A percentile compares a stretch with the other conserved stretches of the same genome.
Evolutionary conservation across 2,797 vertebrate genomes (phyloP).

Genomic region (Ctenosaura bakeri): DNA sequence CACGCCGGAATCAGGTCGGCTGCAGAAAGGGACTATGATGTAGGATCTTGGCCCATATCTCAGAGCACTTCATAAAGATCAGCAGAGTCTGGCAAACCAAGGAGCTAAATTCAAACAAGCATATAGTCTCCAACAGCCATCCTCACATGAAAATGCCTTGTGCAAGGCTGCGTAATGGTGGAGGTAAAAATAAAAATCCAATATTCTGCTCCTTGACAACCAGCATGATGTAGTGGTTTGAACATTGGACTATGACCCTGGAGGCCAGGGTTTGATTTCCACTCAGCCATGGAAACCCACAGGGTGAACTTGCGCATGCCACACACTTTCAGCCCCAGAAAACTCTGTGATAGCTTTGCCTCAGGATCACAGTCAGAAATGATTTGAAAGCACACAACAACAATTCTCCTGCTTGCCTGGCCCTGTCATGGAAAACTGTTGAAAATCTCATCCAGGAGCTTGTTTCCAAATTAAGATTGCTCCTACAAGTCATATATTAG

Average conservation of each 20-base stretch:
- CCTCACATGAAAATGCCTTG: not conserved
- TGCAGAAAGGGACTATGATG: no score
- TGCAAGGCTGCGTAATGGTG: not conserved
- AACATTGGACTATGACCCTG: no score
- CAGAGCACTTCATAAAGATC: not conserved
- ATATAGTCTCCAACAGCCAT: not conserved
- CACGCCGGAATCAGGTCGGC: no score
- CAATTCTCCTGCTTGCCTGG: no score
- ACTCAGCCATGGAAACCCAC: no score
- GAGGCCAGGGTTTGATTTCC: no score
- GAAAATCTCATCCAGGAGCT: not conserved
- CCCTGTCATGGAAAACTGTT: not conserved
- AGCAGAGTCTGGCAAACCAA: not conserved
- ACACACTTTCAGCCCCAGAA: no score
- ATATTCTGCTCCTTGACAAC: not conserved
- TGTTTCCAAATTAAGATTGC: slow-evolving; percentile 10
- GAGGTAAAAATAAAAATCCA: not conserved
- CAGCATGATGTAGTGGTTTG: no score
- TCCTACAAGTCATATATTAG: not conserved
- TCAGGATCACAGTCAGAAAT: no score
- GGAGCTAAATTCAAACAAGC: not conserved
- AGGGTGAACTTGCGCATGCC: no score
- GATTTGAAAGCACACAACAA: no score
- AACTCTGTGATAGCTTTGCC: no score
- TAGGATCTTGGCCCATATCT: not conserved